Evolutionary conservation across 2,797 vertebrate genomes (phyloP), one percentile per base, ranked within the genome.

Genomic region (Muscicapa comitata): DNA sequence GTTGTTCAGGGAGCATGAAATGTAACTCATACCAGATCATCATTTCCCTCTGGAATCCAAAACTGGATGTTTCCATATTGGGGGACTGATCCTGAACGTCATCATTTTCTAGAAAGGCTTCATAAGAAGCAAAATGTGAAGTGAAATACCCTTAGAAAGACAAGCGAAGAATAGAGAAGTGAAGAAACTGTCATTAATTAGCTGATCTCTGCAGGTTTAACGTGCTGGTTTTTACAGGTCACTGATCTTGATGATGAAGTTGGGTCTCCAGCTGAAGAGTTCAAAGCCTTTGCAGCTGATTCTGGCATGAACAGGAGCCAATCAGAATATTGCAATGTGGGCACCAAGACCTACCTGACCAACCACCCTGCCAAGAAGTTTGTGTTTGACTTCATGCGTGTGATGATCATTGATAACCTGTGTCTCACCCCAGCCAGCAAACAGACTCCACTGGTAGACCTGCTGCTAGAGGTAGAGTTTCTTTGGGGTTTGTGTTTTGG

Each of bases 231-330:
- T 71, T 83, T 66, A 13, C 79, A 97, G 97, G 99, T 99, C 78
- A 99, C 96, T 54, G 99, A 99, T 96, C 97, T 99, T 9, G 99
- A 99, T 79, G 99, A 99, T 48, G 99, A 99, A 88, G 98, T 98
- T 1, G 98, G 99, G 11, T 99, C 99, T 68, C 99, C 99, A 79
- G 98, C 99, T 6, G 99, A 99, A 94, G 99, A 99, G 96, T 99
- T 99, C 95, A 99, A 99, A 94, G 99, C 98, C 17, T 99, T 99
- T 62, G 97, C 98, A 4, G 98, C 98, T 9, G 99, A 99, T 97
- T 98, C 99, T 1, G 99, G 99, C 18, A 99, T 99, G 99, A 99
- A 99, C 97, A 98, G 99, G 95, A 99, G 99, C 96, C 99, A 99
- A 5, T 99, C 99, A 1, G 99, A 99, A 57, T 99, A 99, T 96